A percentile compares a stretch with the other conserved stretches of the same genome.
Evolutionary conservation across 2,113 vertebrate genomes (phyloP).

Genomic region (Noctilio leporinus): DNA sequence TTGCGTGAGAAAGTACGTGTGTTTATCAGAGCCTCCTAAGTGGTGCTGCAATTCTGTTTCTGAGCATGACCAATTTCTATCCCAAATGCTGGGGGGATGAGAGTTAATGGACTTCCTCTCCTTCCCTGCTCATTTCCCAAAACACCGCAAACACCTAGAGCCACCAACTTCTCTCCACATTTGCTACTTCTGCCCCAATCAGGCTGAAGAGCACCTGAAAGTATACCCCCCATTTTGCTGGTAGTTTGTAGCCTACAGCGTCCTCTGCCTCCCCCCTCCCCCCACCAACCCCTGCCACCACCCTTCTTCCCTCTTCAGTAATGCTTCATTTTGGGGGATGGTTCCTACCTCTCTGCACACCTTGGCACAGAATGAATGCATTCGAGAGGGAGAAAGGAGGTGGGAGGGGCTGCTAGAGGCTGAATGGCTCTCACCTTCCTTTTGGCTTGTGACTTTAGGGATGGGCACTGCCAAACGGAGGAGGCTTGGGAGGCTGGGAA

Average conservation of each 20-base stretch:
- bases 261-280: accelerated
- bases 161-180: not conserved
- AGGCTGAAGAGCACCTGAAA: no score
- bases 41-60: not conserved
- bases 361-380: not conserved
- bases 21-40: not conserved
- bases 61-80: not conserved
- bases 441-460: slow-evolving; percentile 51
- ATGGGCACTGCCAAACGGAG: slow-evolving; percentile 29
- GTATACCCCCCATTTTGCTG: no score
- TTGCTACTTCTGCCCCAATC: accelerated
- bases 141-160: accelerated
- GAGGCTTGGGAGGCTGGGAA: not conserved
- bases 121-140: not conserved
- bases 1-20: not conserved
- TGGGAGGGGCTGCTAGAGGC: not conserved
- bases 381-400: not conserved
- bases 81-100: not conserved
- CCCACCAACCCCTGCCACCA: accelerated
- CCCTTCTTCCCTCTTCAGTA: accelerated
- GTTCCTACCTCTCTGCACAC: not conserved
- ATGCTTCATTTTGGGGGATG: accelerated
- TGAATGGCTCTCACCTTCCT: slow-evolving; percentile 8
- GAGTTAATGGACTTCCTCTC: not conserved
- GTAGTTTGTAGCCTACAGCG: not conserved